Percentiles rank a stretch among this genome's conserved stretches.
These are phyloP conservation scores for Vimba vimba DNA, from an alignment of 2,113 vertebrate genomes.

Conservation along the genomic window DNA sequence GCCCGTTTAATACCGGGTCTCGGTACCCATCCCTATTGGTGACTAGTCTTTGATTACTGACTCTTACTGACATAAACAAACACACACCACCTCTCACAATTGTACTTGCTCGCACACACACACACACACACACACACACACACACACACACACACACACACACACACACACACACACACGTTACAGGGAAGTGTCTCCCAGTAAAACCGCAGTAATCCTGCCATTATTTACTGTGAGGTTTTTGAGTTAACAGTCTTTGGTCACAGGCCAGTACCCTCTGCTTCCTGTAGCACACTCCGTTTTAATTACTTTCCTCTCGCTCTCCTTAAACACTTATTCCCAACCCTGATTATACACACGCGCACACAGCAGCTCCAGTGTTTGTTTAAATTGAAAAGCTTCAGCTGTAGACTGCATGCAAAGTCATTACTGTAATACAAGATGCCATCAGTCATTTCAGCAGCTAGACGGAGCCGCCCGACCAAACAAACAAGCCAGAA, in stretches of 20 bases:
- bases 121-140: slow-evolving; percentile 15
- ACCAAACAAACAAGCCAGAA: slow-evolving; percentile 49
- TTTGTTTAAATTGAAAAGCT: slow-evolving; percentile 46
- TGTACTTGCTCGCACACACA: not conserved
- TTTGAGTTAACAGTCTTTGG: slow-evolving; percentile 41
- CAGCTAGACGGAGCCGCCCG: slow-evolving; percentile 20
- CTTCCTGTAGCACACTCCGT: slow-evolving; percentile 44
- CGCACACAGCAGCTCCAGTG: slow-evolving; percentile 42
- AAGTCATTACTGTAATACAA: slow-evolving; percentile 40
- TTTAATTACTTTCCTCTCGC: slow-evolving; percentile 59
- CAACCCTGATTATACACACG: slow-evolving; percentile 28
- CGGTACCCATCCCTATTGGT: too few relatives aligned
- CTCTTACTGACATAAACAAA: not conserved
- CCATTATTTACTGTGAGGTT: slow-evolving; percentile 30
- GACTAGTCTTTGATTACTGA: slow-evolving; percentile 4
- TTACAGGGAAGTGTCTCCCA: slow-evolving; percentile 6
- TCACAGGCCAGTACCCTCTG: slow-evolving; percentile 31
- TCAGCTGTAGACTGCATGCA: slow-evolving; percentile 31
- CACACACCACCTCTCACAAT: slow-evolving; percentile 8
- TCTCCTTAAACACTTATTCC: slow-evolving; percentile 44
- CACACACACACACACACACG: slow-evolving; percentile 14
- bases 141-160: slow-evolving; percentile 23
- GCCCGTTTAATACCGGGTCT: too few relatives aligned
- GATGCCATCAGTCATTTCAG: slow-evolving; percentile 18
- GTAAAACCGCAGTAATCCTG: slow-evolving; percentile 45